A percentile compares a stretch with the other conserved stretches of the same genome.
Conservation (phyloP, 2,888 invertebrate species). For the Leucoptera coffeella region DNA sequence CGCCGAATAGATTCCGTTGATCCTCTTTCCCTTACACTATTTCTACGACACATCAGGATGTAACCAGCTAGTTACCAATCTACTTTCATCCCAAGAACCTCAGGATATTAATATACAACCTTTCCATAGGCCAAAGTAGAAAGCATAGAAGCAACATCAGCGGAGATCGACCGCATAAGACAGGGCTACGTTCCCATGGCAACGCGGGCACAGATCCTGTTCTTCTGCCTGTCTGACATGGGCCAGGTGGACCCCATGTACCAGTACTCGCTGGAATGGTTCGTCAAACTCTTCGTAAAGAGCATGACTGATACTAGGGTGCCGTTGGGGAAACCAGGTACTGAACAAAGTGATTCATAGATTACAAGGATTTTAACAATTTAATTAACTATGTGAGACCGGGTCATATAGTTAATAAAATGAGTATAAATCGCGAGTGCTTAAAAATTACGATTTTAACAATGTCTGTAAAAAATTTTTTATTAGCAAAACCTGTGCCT, state of each 20-base stretch:
- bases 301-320: constrained; percentile 63
- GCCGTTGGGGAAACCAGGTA: constrained; percentile 2
- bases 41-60: too few species aligned
- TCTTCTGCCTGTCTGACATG: constrained; percentile 82
- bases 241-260: constrained; percentile 92
- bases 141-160: constrained; percentile 74
- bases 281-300: constrained; percentile 69
- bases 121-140: constrained; percentile 63
- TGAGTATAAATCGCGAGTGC: too few species aligned
- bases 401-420: too few species aligned
- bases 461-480: too few species aligned
- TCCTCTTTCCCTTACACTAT: too few species aligned
- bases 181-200: constrained; percentile 81
- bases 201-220: constrained; percentile 76
- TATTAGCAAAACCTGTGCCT: too few species aligned
- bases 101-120: not conserved
- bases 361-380: too few species aligned
- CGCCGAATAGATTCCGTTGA: too few species aligned
- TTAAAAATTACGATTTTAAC: too few species aligned
- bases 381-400: too few species aligned
- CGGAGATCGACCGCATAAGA: constrained; percentile 77
- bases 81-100: not conserved
- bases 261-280: constrained; percentile 92
- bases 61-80: too few species aligned
- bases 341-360: too few species aligned